Percentiles rank a stretch among this genome's conserved stretches.
phyloP scores from a whole-genome alignment of 2,113 vertebrate species.

The western clawed frog (Xenopus tropicalis) region DNA sequence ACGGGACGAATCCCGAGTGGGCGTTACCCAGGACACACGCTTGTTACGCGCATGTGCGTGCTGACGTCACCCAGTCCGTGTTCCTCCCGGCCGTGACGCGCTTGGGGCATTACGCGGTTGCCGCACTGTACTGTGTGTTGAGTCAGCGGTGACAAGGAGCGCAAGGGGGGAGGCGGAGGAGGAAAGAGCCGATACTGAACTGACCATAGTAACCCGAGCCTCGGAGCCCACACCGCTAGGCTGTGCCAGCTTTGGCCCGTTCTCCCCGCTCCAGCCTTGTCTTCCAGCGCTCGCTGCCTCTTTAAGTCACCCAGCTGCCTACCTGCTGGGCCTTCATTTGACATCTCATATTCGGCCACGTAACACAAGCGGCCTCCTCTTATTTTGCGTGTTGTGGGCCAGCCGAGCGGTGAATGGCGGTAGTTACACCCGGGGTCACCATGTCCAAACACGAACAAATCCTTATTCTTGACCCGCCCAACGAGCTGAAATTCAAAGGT shows the following conservation, averaged over 20 bases:
- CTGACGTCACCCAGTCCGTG: constrained; percentile 13
- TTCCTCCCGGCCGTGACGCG: constrained; percentile 28
- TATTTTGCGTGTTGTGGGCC: constrained; percentile 56
- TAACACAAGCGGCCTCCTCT: constrained; percentile 45
- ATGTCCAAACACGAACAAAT: constrained; percentile 94
- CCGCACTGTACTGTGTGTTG: constrained; percentile 36
- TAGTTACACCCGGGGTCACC: constrained; percentile 66
- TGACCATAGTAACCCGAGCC: too few species aligned
- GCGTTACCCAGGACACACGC: too few species aligned
- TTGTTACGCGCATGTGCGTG: neutral
- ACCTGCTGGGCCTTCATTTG: neutral
- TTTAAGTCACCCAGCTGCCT: neutral
- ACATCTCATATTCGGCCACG: constrained; percentile 7
- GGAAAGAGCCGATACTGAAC: too few species aligned
- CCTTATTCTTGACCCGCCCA: constrained; percentile 84
- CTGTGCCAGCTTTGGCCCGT: too few species aligned
- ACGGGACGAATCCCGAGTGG: too few species aligned
- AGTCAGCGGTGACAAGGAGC: constrained; percentile 36
- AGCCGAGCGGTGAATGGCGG: constrained; percentile 61
- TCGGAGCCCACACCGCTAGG: too few species aligned
- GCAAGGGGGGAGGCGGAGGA: neutral
- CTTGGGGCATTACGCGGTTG: constrained; percentile 24
- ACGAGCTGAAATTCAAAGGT: constrained; percentile 95
- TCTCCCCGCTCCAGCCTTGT: too few species aligned
- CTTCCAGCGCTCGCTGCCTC: too few species aligned